These are phyloP conservation scores for Bombus balteatus DNA, from an alignment of 1,140 invertebrate genomes.

Conservation along the genomic window DNA sequence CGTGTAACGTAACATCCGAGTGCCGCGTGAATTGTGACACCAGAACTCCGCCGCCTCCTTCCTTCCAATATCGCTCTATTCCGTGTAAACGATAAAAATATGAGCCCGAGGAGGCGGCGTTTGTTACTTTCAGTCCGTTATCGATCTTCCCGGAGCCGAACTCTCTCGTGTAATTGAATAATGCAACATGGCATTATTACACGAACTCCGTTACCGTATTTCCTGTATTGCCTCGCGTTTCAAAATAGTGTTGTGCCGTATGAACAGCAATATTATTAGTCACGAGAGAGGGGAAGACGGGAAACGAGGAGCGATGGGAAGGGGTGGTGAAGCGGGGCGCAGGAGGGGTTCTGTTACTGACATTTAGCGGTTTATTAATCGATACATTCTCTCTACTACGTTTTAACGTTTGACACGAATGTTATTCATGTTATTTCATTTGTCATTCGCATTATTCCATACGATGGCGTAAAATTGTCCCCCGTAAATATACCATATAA, in stretches of 20 bases:
- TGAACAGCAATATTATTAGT: conserved; percentile 46
- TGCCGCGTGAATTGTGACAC: conserved; percentile 17
- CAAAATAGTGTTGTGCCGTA: conserved; percentile 39
- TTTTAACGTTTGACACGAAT: conserved; percentile 45
- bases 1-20: conserved; percentile 15
- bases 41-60: neutral
- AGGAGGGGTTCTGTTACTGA: conserved; percentile 44
- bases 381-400: conserved; percentile 42
- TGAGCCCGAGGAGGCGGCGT: conserved; percentile 29
- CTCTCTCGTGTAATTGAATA: conserved; percentile 46
- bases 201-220: conserved; percentile 40
- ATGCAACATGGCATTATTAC: conserved; percentile 49
- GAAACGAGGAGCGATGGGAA: too few species aligned
- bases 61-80: neutral
- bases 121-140: conserved; percentile 38
- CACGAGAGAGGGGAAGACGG: neutral
- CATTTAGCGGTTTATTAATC: conserved; percentile 58
- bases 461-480: neutral
- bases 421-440: conserved; percentile 42
- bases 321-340: neutral
- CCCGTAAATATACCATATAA: neutral
- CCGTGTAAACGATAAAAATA: conserved; percentile 50
- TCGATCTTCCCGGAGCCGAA: conserved; percentile 37
- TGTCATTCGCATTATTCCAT: conserved; percentile 12
- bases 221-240: conserved; percentile 42